Evolutionary conservation across 1,140 invertebrate species (phyloP), one percentile per base, ranked within the genome.

Genomic region (Eciton burchellii): DNA sequence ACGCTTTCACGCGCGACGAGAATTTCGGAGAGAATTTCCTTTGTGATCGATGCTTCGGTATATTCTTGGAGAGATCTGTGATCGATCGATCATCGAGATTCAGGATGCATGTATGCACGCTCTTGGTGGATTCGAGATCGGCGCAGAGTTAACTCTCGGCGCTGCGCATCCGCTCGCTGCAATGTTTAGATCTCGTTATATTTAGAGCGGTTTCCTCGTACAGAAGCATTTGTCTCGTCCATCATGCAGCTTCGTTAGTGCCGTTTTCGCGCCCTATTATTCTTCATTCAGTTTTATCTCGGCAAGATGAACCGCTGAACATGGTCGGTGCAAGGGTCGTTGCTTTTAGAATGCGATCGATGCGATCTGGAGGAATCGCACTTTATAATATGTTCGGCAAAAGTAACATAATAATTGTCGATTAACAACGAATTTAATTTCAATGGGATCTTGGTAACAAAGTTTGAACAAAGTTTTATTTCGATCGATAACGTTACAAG

Each of bases 151-250:
- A n/a, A n/a, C n/a, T 11, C 65, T 56, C 43, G 24, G 8, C 26
- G 63, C 29, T 86, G 66, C 77, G 82, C 49, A 41, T 56, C 21
- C 72, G 43, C 54, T 54, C 82, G 65, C 54, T 59, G 41, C 68
- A 73, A 45, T 62, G 86, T 87, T 83, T 87, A 86, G 84, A 72
- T 86, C 73, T 57, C 54, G 66, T 83, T 87, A 87, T 77, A 87
- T 86, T 84, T 87, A 86, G 85, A 72, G 24, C 16, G 19, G 59
- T 81, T 71, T 84, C 59, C 70, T 62, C 43, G 82, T 52, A 70
- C 70, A 59, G 54, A 82, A 74, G 45, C 84, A 71, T 72, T 77
- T 84, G 24, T 84, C 68, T 68, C 60, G 35, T 65, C 41, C 45
- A n/a, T n/a, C 21, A 19, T 29, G 41, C 12, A 35, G 49, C 29